These are phyloP conservation scores for Drosophila azteca DNA, from an alignment of 1,140 invertebrate species.

Conservation along the genomic window DNA sequence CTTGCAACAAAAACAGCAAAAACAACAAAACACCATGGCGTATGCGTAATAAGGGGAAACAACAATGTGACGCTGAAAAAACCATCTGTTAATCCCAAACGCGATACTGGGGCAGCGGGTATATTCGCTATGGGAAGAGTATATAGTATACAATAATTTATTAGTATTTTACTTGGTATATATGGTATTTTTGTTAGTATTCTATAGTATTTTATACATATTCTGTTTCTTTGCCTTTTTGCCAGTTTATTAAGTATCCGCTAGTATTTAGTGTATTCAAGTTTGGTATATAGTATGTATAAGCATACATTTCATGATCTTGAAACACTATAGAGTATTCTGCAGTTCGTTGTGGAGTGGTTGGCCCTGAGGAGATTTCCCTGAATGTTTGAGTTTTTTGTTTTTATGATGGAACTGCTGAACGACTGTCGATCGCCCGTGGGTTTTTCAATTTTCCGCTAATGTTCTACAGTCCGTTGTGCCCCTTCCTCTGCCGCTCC, in stretches of 20 bases:
- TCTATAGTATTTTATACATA: too few relatives aligned
- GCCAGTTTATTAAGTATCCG: too few relatives aligned
- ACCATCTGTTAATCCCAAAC: not conserved
- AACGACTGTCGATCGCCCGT: slow-evolving; percentile 39
- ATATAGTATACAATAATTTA: not conserved
- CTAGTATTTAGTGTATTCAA: too few relatives aligned
- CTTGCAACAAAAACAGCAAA: not conserved
- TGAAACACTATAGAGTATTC: too few relatives aligned
- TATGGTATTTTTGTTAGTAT: too few relatives aligned
- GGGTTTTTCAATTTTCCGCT: slow-evolving; percentile 71
- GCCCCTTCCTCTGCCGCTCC: not conserved
- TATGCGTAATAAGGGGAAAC: slow-evolving; percentile 44
- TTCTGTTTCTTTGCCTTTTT: too few relatives aligned
- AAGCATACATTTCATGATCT: too few relatives aligned
- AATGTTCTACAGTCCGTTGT: slow-evolving; percentile 25
- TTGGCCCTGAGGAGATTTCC: too few relatives aligned
- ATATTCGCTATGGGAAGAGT: not conserved
- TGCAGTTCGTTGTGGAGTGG: not conserved
- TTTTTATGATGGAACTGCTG: slow-evolving; percentile 11
- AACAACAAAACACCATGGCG: slow-evolving; percentile 27
- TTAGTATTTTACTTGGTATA: too few relatives aligned
- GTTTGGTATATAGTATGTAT: too few relatives aligned
- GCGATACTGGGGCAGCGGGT: not conserved
- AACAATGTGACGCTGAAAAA: slow-evolving; percentile 15
- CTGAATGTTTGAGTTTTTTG: slow-evolving; percentile 1